Evolutionary conservation across 2,797 vertebrate genomes (phyloP).

Genomic region (Eidolon dupreanum): DNA sequence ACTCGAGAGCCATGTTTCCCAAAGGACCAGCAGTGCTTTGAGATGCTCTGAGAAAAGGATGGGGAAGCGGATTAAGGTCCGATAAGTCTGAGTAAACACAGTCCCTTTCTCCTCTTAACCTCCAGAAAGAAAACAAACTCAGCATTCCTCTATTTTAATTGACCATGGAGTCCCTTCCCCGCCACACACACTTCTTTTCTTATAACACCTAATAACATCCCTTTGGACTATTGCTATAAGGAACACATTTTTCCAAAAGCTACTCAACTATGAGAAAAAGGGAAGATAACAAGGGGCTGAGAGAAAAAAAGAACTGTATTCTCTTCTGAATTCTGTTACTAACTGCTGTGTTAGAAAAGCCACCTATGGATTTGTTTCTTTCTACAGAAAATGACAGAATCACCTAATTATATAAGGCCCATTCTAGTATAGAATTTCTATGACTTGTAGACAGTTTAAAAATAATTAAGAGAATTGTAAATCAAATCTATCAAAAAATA

Average conservation of each 20-base stretch:
- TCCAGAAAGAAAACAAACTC: conserved; percentile 13
- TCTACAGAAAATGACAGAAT: conserved; percentile 28
- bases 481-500: not conserved
- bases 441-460: not conserved
- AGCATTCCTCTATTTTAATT: conserved; percentile 50
- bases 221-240: conserved; percentile 5
- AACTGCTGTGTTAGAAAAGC: not conserved
- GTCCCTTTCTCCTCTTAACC: not conserved
- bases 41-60: not conserved
- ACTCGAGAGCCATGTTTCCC: not conserved
- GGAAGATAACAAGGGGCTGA: not conserved
- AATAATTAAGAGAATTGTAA: not conserved
- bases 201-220: conserved; percentile 30
- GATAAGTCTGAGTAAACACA: not conserved
- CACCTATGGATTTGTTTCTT: conserved; percentile 2
- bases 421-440: conserved; percentile 3
- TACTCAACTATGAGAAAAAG: not conserved
- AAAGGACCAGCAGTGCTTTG: not conserved
- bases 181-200: not conserved
- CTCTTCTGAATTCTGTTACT: not conserved
- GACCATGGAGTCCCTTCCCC: not conserved
- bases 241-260: conserved; percentile 46
- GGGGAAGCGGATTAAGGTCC: not conserved
- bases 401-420: not conserved
- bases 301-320: not conserved